phyloP scores from a whole-genome alignment of 2,888 invertebrate genomes.

The Eumerus sabulonum region DNA sequence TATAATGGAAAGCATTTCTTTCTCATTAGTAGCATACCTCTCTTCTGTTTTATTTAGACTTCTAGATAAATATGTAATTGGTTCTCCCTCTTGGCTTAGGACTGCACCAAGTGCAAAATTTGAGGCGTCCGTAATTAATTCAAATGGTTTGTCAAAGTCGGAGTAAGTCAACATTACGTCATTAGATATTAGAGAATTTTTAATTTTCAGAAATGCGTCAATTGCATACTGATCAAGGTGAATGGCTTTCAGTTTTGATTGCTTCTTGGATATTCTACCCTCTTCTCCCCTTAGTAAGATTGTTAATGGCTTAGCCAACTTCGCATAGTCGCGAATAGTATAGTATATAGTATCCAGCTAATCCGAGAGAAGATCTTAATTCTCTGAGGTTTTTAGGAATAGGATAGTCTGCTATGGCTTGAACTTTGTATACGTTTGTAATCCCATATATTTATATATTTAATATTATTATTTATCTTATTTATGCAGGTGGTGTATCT shows the following conservation, averaged over 20 bases:
- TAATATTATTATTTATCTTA: too few species aligned
- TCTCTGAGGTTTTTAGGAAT: slow-evolving; percentile 37
- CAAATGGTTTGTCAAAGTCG: slow-evolving; percentile 32
- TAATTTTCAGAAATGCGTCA: slow-evolving; percentile 38
- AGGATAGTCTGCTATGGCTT: slow-evolving; percentile 41
- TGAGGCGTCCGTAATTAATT: slow-evolving; percentile 70
- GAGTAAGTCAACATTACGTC: slow-evolving; percentile 36
- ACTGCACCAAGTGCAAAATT: slow-evolving; percentile 71
- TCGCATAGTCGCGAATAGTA: slow-evolving; percentile 41
- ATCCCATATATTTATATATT: too few species aligned
- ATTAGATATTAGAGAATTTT: slow-evolving; percentile 36
- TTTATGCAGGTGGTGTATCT: too few species aligned
- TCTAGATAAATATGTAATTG: too few species aligned
- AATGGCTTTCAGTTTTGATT: not conserved
- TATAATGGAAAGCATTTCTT: slow-evolving; percentile 51
- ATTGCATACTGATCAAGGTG: slow-evolving; percentile 25
- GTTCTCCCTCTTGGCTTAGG: slow-evolving; percentile 70
- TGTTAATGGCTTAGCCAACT: slow-evolving; percentile 35
- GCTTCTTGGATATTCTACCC: not conserved
- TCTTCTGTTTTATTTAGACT: slow-evolving; percentile 60
- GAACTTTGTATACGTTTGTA: too few species aligned
- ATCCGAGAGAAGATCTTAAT: slow-evolving; percentile 33
- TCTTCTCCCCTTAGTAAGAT: slow-evolving; percentile 17
- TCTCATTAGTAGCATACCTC: slow-evolving; percentile 45
- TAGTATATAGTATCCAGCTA: slow-evolving; percentile 46